Evolutionary conservation across 2,797 vertebrate species (phyloP), one percentile per base, ranked within the genome.

Genomic region (Salmo trutta): DNA sequence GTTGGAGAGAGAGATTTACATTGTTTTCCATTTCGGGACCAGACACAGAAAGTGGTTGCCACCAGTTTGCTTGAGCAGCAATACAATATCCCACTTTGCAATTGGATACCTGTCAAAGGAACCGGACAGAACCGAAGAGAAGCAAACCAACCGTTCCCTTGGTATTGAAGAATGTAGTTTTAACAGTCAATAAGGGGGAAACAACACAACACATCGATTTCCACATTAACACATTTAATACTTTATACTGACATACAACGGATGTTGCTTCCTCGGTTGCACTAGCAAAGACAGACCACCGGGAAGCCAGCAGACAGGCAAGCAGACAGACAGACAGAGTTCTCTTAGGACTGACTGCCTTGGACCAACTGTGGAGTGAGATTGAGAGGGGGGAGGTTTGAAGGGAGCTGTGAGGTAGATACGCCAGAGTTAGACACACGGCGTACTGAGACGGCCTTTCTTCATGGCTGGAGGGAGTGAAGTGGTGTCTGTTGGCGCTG

Each of bases 401-500:
- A 21, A 31, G 54, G 59, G 17, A 47, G 51, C 65, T 67, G 74
- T 17, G 74, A 75, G 56, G 16, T 59, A 66, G 64, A 66, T 66
- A 66, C 27, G 33, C 47, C 36, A 66, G 21, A 59, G 15, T 16
- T 65, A 33, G 56, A 71, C 73, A 47, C 56, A 64, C 59, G 3
- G 73, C 7, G 36, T 51, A 52, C 41, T 27, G 70, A 71, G 56
- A 29, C 47, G 27, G 33, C 19, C n/a, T 54, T 73, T 52, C 71
- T 73, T 14, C 16, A 31, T 24, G 5, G 59, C 47, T 4, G 29
- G 4, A 33, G 81, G 15, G 79, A 85, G 85, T 85, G 87, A 84
- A 82, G 77, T 79, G 54, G 75, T 83, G 86, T 84, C 83, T 86
- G 83, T 84, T 56, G 71, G 86, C 70, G 51, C 75, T 16, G 72